These are phyloP conservation scores for Poeciliopsis turrubarensis DNA, from an alignment of 2,113 vertebrate genomes.

Conservation along the genomic window DNA sequence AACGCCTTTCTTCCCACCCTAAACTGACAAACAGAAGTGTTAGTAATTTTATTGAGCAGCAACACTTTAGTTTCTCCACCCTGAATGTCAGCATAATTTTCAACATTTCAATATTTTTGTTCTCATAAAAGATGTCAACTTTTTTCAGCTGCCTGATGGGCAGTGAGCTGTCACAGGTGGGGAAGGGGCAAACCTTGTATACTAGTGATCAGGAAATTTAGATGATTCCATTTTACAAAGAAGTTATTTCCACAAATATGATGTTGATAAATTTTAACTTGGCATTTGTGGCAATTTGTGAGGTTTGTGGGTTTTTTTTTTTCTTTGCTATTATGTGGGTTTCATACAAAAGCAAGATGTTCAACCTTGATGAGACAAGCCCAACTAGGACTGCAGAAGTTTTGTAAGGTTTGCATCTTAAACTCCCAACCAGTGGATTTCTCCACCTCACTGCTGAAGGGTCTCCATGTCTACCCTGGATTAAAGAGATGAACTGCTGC, in stretches of 20 bases:
- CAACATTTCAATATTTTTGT: background rate
- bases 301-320: background rate
- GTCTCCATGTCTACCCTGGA: constrained; percentile 65
- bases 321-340: constrained; percentile 19
- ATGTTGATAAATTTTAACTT: background rate
- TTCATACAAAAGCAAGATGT: constrained; percentile 19
- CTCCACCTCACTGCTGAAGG: constrained; percentile 75
- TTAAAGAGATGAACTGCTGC: constrained; percentile 78
- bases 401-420: constrained; percentile 68
- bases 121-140: background rate
- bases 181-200: background rate
- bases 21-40: background rate
- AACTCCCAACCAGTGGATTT: constrained; percentile 76
- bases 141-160: background rate
- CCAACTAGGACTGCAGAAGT: constrained; percentile 50
- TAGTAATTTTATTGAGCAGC: too few relatives aligned
- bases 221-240: background rate
- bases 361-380: constrained; percentile 63
- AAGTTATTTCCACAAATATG: background rate
- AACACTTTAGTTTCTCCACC: background rate
- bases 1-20: background rate
- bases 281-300: background rate
- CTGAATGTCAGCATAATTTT: background rate
- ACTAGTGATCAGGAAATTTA: background rate
- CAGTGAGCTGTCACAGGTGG: background rate